Base-by-base conservation (phyloP, 1,140 invertebrate species). In the Ephestia elutella region DNA sequence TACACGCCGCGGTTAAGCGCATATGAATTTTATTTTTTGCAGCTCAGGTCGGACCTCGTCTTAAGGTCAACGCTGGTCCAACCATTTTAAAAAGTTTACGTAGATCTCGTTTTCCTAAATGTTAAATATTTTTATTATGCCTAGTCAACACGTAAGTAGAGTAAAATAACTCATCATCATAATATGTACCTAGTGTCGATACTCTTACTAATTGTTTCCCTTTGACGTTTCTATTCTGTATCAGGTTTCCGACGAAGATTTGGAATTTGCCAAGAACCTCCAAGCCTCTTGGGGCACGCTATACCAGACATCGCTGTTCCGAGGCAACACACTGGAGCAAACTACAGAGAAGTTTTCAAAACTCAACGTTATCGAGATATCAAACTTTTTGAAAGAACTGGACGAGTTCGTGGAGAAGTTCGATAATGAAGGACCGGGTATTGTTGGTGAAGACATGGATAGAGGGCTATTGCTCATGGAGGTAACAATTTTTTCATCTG, bases 281-380 rank as follows among this genome's bases (percentile, higher is more conserved):
- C 90, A 94, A 80, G 82, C 90, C 50, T 90, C 93, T 1, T 95
- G 94, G 94, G 90, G 92, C 56, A 89, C 88, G 8, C 73, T 94
- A 15, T 94, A 93, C 68, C 89, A 92, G 50, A 92, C 91, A 1
- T 92, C 93, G 0, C 71, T 95, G 10, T 94, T 92, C 77, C 89
- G 94, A 59, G 89, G 90, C 11, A 91, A 91, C 51, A 93, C 92
- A 7, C 78, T 95, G 38, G 92, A 95, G 66, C 90, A 91, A 58
- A 94, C 94, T 7, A 94, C 93, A 70, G 92, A 93, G 28, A 92
- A 94, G 70, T 98, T 97, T 82, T 94, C 94, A 15, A 92, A 94
- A 64, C 86, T 95, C 68, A 95, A 94, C 25, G 77, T 92, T 20
- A 81, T 90, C 0, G 92, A 96, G 80, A 95, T 97, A 65, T 84